Evolutionary conservation across 1,140 invertebrate genomes (phyloP).

Genomic region (Bombyx mori): ASM3026992v2 NC_085120.1:12770501-12771000

Average conservation of each 20-base stretch:
- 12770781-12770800: constrained; percentile 4
- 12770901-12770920: no score
- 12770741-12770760: constrained; percentile 1
- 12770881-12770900: no score
- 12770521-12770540: neutral
- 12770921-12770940: no score
- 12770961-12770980: no score
- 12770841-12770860: neutral
- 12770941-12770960: no score
- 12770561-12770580: constrained; percentile 3
- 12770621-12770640: constrained; percentile 45
- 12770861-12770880: no score
- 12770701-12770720: constrained; percentile 1
- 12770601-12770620: constrained; percentile 47
- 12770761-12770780: no score
- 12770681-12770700: constrained; percentile 2
- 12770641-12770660: constrained; percentile 11
- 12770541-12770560: constrained; percentile 8
- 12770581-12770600: constrained; percentile 9
- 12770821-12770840: constrained; percentile 3
- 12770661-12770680: constrained; percentile 23
- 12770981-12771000: no score
- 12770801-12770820: constrained; percentile 5
- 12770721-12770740: constrained; percentile 6
- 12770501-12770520: neutral